Conservation (phyloP, 1,140 invertebrate genomes). For the Pseudomyrmex pallidus region DNA sequence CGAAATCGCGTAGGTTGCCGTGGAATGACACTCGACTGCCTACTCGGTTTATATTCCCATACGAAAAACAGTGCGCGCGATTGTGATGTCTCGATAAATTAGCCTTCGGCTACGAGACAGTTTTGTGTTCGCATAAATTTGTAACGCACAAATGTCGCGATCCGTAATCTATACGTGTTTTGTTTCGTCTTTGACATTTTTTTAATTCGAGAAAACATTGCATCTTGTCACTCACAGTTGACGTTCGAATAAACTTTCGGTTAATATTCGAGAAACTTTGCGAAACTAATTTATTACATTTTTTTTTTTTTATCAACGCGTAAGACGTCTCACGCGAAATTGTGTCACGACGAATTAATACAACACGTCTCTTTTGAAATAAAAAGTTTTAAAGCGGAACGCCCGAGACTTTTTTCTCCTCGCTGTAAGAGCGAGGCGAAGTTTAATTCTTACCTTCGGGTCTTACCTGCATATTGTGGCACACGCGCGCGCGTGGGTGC, state of each 20-base stretch:
- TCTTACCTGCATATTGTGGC: constrained; percentile 52
- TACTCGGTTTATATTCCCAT: constrained; percentile 29
- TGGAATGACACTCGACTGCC: constrained; percentile 73
- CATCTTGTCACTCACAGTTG: too few relatives aligned
- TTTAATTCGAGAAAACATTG: too few relatives aligned
- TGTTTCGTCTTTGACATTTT: background rate
- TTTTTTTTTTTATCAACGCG: too few relatives aligned
- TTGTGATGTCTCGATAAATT: constrained; percentile 21
- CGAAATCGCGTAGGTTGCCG: constrained; percentile 70
- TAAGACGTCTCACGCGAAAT: background rate
- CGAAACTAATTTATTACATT: too few relatives aligned
- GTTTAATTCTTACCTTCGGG: constrained; percentile 60
- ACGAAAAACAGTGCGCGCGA: constrained; percentile 23
- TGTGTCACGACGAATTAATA: background rate
- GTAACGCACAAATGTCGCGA: background rate
- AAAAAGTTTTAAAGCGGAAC: background rate
- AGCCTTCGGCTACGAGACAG: background rate
- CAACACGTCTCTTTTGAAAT: background rate
- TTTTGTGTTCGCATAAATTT: constrained; percentile 26
- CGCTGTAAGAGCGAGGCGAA: constrained; percentile 29
- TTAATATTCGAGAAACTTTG: too few relatives aligned
- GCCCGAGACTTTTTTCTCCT: background rate
- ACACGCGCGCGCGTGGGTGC: constrained; percentile 49
- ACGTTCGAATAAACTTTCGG: too few relatives aligned
- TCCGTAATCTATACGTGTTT: background rate